Base-by-base conservation (phyloP, 2,797 vertebrate genomes). In the Sebastiscus tertius region DNA sequence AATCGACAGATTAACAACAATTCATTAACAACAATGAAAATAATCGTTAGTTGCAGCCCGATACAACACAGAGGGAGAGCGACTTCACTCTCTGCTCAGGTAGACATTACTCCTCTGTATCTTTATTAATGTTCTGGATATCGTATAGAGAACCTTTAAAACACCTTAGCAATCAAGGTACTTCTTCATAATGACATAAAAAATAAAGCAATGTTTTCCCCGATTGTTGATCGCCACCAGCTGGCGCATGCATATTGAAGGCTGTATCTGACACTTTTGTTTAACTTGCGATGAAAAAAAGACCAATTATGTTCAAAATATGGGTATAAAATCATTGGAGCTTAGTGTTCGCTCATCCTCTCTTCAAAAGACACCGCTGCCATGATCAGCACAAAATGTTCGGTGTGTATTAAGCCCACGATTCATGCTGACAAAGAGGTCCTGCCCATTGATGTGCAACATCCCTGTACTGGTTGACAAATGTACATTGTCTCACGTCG, bases 381-480 rank as follows among this genome's bases (percentile, higher is more conserved):
- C n/a, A 18, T 62, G 34, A 20, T 55, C 46, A 70, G 63, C 31
- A 73, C 27, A 59, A 70, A 62, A 4, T 22, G 34, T 68, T 18
- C 1, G 2, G 1, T 61, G n/a, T 1, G 12, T n/a, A 73, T 60
- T 27, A 70, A 64, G 34, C 42, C 29, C 49, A 55, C 10, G 27
- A 22, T n/a, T 75, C 31, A 59, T 18, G 20, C 70, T 0, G 62
- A 66, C 31, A 63, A n/a, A 75, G 33, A 69, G 5, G 29, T 31
- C 11, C 61, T 72, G 61, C 39, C 74, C 56, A 65, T 1, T 52
- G 39, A 76, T 72, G 72, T 64, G 69, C 49, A 73, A 7, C 75
- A 68, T 11, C 3, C 1, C 33, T 70, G 49, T 10, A 7, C 11
- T 33, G 22, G 29, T 24, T 56, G 52, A 36, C 34, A 39, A 27